Evolutionary conservation across 2,797 vertebrate genomes (phyloP).

Genomic region (Florisuga fusca): DNA sequence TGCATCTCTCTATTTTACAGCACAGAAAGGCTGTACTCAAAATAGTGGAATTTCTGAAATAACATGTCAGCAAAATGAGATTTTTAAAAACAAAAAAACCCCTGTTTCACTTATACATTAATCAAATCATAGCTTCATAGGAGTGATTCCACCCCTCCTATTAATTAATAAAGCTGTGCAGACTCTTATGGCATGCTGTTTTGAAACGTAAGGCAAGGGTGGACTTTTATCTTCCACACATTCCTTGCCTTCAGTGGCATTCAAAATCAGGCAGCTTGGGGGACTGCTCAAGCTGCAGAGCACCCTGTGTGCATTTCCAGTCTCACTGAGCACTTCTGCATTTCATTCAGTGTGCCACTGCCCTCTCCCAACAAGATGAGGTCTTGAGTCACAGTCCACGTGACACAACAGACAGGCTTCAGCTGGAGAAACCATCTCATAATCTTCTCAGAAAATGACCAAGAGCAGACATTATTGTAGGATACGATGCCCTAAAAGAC

Average conservation of each 20-base stretch:
- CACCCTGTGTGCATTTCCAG: rapidly evolving
- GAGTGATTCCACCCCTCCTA: not conserved
- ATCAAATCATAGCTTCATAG: not conserved
- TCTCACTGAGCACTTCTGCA: not conserved
- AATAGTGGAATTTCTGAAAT: not conserved
- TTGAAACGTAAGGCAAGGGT: too few species aligned
- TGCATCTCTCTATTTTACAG: not conserved
- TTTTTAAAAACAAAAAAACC: not conserved
- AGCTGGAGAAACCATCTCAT: not conserved
- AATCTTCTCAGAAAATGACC: not conserved
- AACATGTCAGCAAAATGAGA: not conserved
- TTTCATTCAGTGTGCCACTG: not conserved
- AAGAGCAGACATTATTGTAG: not conserved
- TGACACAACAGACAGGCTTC: not conserved
- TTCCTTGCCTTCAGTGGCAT: not conserved
- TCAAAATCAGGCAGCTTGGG: rapidly evolving
- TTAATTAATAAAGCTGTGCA: conserved; percentile 16
- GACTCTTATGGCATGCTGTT: too few species aligned
- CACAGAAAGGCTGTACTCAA: not conserved
- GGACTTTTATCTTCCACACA: not conserved
- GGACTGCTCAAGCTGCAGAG: not conserved
- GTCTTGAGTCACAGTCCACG: not conserved
- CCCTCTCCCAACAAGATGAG: not conserved
- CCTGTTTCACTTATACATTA: not conserved
- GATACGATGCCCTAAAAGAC: not conserved